Conservation (phyloP, 2,888 invertebrate species). For the Pollenia griseotomentosa region DNA sequence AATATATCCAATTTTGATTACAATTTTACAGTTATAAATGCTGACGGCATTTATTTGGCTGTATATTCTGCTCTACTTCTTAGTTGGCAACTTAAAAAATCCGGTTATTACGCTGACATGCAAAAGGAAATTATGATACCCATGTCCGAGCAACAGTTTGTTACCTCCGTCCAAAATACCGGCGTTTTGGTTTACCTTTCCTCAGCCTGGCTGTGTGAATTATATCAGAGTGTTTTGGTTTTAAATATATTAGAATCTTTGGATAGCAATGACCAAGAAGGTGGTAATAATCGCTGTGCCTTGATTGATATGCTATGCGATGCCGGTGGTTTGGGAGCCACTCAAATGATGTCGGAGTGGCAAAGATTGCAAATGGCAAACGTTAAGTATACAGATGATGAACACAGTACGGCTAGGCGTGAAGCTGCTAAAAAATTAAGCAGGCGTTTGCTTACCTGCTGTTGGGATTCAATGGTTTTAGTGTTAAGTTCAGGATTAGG, state of each 20-base stretch:
- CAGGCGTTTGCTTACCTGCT: conserved; percentile 92
- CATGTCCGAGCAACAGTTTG: conserved; percentile 93
- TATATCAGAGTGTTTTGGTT: conserved; percentile 94
- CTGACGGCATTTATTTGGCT: conserved; percentile 96
- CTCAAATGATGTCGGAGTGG: conserved; percentile 94
- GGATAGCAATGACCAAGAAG: conserved; percentile 80
- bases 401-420: conserved; percentile 88
- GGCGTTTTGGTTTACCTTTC: conserved; percentile 97
- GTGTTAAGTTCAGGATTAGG: conserved; percentile 92
- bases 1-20: conserved; percentile 85
- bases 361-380: conserved; percentile 93
- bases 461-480: conserved; percentile 96
- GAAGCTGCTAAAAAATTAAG: conserved; percentile 92
- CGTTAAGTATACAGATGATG: conserved; percentile 86
- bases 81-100: conserved; percentile 91
- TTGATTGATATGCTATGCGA: conserved; percentile 86
- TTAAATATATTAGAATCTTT: conserved; percentile 84
- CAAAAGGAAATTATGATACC: conserved; percentile 85
- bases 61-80: conserved; percentile 93
- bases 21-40: conserved; percentile 91
- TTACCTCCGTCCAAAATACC: conserved; percentile 95
- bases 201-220: conserved; percentile 95
- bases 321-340: conserved; percentile 92
- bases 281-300: conserved; percentile 81
- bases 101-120: conserved; percentile 89